These are phyloP conservation scores for Drosophila mettleri DNA, from an alignment of 2,888 invertebrate species.

Conservation along the genomic window DNA sequence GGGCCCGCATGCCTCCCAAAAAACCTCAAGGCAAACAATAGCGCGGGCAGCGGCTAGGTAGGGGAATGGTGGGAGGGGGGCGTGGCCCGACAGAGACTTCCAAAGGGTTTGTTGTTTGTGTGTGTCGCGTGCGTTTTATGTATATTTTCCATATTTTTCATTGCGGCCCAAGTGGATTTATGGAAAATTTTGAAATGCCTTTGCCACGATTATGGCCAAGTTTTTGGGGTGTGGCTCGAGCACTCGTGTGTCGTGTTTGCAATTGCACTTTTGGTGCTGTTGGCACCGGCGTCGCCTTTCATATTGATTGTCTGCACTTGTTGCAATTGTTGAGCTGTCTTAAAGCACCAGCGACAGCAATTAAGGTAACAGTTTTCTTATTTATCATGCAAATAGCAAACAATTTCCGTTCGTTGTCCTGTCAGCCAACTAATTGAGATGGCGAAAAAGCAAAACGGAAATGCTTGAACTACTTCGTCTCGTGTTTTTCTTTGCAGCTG, in stretches of 20 bases:
- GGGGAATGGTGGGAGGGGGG: too few species aligned
- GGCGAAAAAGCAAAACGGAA: conserved; percentile 63
- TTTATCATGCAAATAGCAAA: conserved; percentile 61
- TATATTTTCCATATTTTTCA: conserved; percentile 42
- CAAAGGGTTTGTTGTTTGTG: conserved; percentile 3
- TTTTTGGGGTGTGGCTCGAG: conserved; percentile 29
- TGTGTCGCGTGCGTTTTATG: conserved; percentile 53
- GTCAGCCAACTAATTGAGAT: conserved; percentile 74
- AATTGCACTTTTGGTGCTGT: conserved; percentile 49
- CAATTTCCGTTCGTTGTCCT: conserved; percentile 74
- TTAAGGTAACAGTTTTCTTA: conserved; percentile 45
- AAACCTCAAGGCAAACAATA: conserved; percentile 18
- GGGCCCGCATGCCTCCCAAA: not conserved
- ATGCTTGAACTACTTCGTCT: conserved; percentile 35
- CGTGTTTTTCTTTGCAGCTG: not conserved
- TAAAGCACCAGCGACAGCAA: conserved; percentile 25
- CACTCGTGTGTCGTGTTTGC: conserved; percentile 24
- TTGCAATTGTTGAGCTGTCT: conserved; percentile 24
- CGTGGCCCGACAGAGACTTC: too few species aligned
- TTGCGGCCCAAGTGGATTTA: conserved; percentile 67
- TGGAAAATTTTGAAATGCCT: conserved; percentile 62
- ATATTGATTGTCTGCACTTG: conserved; percentile 35
- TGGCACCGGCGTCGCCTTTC: conserved; percentile 20
- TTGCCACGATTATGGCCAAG: conserved; percentile 41
- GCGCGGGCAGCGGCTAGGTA: not conserved